phyloP scores from a whole-genome alignment of 2,888 invertebrate genomes.

The Crossocerus cetratus region DNA sequence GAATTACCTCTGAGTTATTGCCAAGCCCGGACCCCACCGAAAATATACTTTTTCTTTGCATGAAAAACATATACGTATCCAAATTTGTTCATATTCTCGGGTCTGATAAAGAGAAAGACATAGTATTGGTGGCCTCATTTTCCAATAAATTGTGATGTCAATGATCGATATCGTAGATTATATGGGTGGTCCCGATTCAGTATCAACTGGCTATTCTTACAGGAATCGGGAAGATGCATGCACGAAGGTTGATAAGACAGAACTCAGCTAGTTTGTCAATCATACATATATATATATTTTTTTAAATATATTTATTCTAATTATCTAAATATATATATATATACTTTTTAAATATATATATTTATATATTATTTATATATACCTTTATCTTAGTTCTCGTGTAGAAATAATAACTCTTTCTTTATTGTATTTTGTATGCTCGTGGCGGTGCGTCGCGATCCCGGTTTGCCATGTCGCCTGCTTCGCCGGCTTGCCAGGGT shows the following conservation, averaged over 20 bases:
- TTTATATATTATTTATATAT: slow-evolving; percentile 61
- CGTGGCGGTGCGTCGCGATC: slow-evolving; percentile 47
- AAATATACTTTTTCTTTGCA: too few species aligned
- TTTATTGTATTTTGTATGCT: slow-evolving; percentile 67
- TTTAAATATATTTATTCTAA: slow-evolving; percentile 57
- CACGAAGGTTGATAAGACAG: slow-evolving; percentile 5
- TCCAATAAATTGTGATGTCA: too few species aligned
- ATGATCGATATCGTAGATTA: too few species aligned
- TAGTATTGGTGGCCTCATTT: too few species aligned
- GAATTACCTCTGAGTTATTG: too few species aligned
- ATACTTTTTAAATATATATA: slow-evolving; percentile 63
- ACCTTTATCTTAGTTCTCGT: slow-evolving; percentile 66
- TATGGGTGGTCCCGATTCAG: too few species aligned
- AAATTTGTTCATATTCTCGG: too few species aligned
- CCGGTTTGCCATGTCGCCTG: slow-evolving; percentile 53
- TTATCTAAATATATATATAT: slow-evolving; percentile 72
- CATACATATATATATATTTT: slow-evolving; percentile 59
- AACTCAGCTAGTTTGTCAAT: slow-evolving; percentile 27
- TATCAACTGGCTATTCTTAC: too few species aligned
- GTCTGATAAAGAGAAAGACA: too few species aligned
- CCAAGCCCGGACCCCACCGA: too few species aligned
- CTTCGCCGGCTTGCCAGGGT: slow-evolving; percentile 1
- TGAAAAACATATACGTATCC: too few species aligned
- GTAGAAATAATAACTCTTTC: slow-evolving; percentile 70
- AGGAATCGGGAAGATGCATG: too few species aligned